Conservation (phyloP, 2,888 invertebrate genomes). For the Melinopterus prodromus region DNA sequence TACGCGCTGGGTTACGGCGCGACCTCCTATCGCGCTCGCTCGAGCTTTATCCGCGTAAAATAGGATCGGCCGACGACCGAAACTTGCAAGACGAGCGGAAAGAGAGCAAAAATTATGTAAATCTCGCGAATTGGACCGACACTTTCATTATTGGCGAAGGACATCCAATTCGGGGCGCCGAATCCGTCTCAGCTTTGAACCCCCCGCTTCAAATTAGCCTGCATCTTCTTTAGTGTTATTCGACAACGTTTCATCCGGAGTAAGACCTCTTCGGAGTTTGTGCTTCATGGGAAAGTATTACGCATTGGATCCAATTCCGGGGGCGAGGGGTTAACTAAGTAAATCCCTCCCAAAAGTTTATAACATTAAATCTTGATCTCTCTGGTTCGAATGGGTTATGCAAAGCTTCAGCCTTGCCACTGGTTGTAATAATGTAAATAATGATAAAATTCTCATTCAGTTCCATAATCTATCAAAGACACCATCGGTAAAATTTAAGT, state of each 20-base stretch:
- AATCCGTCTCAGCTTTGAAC: not conserved
- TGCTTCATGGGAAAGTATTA: not conserved
- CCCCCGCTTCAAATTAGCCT: not conserved
- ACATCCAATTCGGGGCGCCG: not conserved
- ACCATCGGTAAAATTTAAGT: no score
- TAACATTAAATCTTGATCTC: not conserved
- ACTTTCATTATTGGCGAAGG: slow-evolving; percentile 4
- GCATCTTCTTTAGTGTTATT: not conserved
- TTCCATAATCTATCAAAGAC: no score
- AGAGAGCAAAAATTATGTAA: slow-evolving; percentile 4
- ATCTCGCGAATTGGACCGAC: not conserved
- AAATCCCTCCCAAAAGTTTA: not conserved
- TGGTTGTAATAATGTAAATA: not conserved
- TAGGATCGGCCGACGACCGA: not conserved
- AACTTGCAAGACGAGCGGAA: not conserved
- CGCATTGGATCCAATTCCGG: not conserved
- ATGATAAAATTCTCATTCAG: no score
- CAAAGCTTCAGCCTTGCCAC: not conserved
- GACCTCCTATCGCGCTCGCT: not conserved
- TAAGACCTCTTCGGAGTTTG: not conserved
- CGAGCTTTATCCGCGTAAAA: not conserved
- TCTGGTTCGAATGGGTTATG: not conserved
- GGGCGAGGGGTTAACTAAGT: not conserved
- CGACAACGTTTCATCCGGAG: not conserved
- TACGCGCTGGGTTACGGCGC: not conserved